Evolutionary conservation across 2,888 invertebrate species (phyloP).

Genomic region (Lagria hirta): DNA sequence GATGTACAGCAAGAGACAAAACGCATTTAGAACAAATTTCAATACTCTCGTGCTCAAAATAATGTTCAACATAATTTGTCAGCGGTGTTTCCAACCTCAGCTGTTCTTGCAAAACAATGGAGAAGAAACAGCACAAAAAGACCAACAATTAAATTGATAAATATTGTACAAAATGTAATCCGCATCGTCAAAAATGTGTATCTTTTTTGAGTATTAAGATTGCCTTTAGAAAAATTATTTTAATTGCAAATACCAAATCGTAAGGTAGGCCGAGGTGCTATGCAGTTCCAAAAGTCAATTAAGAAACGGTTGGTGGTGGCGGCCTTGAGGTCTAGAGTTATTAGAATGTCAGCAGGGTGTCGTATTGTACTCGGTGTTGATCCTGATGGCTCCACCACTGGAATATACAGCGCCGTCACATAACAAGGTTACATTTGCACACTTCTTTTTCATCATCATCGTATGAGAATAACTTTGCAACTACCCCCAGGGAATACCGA

Average conservation of each 20-base stretch:
- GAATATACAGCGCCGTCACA: slow-evolving; percentile 19
- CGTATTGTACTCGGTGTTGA: slow-evolving; percentile 35
- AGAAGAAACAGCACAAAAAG: no score
- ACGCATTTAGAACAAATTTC: no score
- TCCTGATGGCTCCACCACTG: slow-evolving; percentile 23
- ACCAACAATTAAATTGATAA: no score
- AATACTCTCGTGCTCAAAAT: no score
- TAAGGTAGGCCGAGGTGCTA: slow-evolving; percentile 32
- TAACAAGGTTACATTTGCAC: slow-evolving; percentile 27
- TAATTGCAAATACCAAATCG: slow-evolving; percentile 35
- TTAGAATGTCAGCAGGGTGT: slow-evolving; percentile 43
- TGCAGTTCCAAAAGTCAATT: slow-evolving; percentile 41
- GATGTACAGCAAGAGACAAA: no score
- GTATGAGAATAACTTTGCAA: slow-evolving; percentile 15
- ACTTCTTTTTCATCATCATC: slow-evolving; percentile 8
- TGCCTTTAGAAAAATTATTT: slow-evolving; percentile 29
- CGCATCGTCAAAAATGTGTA: no score
- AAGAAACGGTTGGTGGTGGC: slow-evolving; percentile 37
- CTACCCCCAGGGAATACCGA: slow-evolving; percentile 5
- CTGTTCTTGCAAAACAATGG: no score
- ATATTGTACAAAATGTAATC: no score
- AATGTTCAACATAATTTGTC: no score
- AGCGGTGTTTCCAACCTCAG: no score
- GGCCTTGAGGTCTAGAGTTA: slow-evolving; percentile 39
- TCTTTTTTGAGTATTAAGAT: no score